phyloP scores from a whole-genome alignment of 2,888 invertebrate genomes.

The Netelia melanura region DNA sequence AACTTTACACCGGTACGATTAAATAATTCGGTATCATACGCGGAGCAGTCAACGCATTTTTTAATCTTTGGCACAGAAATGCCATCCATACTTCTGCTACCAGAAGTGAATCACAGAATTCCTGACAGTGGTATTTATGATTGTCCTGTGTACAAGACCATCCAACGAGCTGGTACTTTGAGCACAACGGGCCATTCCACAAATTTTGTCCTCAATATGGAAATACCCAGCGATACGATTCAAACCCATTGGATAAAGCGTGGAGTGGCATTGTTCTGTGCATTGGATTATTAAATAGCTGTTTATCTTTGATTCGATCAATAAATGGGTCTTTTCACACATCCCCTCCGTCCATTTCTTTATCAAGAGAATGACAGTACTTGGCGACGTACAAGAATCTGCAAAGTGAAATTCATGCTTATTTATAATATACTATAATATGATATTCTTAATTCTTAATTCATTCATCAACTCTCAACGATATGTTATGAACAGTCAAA shows the following conservation, averaged over 20 bases:
- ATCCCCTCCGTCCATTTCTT: too few relatives aligned
- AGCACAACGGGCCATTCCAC: slow-evolving; percentile 90
- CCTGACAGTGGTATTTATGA: slow-evolving; percentile 85
- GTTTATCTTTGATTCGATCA: too few relatives aligned
- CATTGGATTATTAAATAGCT: slow-evolving; percentile 85
- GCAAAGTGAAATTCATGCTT: too few relatives aligned
- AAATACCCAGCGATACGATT: slow-evolving; percentile 86
- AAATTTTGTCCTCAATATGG: slow-evolving; percentile 88
- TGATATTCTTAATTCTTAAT: too few relatives aligned
- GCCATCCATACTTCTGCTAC: slow-evolving; percentile 90
- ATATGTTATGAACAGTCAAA: too few relatives aligned
- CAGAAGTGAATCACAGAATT: slow-evolving; percentile 87
- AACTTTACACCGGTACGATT: slow-evolving; percentile 89
- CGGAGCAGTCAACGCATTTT: background rate
- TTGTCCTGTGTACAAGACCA: slow-evolving; percentile 89
- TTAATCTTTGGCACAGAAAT: slow-evolving; percentile 86
- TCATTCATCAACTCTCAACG: too few relatives aligned
- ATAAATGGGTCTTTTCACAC: too few relatives aligned
- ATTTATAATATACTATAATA: too few relatives aligned
- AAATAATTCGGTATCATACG: slow-evolving; percentile 5
- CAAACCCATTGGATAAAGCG: slow-evolving; percentile 88
- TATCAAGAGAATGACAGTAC: slow-evolving; percentile 1
- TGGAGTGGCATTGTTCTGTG: slow-evolving; percentile 87
- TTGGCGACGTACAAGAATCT: background rate
- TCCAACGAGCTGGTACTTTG: slow-evolving; percentile 87